phyloP scores from a whole-genome alignment of 2,888 invertebrate genomes.

The Nipponacmea schrenckii region DNA sequence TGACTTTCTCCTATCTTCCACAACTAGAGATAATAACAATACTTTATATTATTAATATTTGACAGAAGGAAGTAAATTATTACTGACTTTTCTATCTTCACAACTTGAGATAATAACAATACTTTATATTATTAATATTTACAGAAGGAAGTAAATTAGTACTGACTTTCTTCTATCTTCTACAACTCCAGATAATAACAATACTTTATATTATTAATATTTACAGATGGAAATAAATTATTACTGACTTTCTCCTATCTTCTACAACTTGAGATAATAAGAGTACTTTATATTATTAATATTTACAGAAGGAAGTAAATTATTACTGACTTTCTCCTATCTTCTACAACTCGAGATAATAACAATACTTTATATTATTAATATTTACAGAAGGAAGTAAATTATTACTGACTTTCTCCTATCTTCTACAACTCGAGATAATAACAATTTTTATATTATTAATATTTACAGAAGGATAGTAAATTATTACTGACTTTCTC shows the following conservation, averaged over 20 bases:
- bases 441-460: no score
- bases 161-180: no score
- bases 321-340: constrained; percentile 75
- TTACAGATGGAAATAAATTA: no score
- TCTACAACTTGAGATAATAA: no score
- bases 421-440: no score
- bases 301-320: constrained; percentile 71
- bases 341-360: no score
- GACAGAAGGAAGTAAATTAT: constrained; percentile 74
- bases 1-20: no score
- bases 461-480: constrained; percentile 69
- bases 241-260: constrained; percentile 76
- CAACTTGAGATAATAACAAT: constrained; percentile 82
- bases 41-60: constrained; percentile 15
- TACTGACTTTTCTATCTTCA: constrained; percentile 73
- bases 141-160: constrained; percentile 74
- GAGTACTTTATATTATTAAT: neutral
- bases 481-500: constrained; percentile 74
- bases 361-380: neutral
- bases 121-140: constrained; percentile 57
- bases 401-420: constrained; percentile 74
- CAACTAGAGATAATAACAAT: no score
- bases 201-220: no score
- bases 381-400: constrained; percentile 71
- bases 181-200: no score